Conservation (phyloP, 2,113 vertebrate species). For the Microtus ochrogaster region DNA sequence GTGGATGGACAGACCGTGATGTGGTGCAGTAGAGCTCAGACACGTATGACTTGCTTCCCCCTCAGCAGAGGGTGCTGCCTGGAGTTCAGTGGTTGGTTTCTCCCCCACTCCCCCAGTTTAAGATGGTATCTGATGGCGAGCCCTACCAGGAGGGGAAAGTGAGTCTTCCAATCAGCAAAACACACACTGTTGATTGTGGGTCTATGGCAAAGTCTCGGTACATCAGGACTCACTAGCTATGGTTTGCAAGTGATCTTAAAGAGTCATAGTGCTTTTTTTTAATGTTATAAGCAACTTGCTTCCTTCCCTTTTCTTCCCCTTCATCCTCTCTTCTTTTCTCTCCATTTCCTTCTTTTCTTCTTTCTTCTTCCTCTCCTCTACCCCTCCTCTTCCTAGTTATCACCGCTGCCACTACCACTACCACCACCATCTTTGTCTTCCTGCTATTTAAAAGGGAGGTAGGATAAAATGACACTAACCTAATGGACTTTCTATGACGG, state of each 20-base stretch:
- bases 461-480: background rate
- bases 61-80: background rate
- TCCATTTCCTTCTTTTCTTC: background rate
- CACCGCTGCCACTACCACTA: background rate
- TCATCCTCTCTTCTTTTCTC: background rate
- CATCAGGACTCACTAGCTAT: background rate
- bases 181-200: background rate
- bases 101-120: background rate
- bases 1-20: background rate
- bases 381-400: background rate
- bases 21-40: background rate
- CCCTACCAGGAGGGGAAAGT: background rate
- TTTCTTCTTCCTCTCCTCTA: no score
- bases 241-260: background rate
- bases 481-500: background rate
- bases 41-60: background rate
- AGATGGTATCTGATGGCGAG: background rate
- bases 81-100: background rate
- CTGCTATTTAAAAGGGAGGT: background rate
- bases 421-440: background rate
- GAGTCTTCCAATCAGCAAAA: background rate
- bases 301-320: background rate
- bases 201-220: constrained; percentile 18
- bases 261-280: background rate
- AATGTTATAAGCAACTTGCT: no score